Evolutionary conservation across 2,797 vertebrate genomes (phyloP).

Genomic region (Psittacula echo): DNA sequence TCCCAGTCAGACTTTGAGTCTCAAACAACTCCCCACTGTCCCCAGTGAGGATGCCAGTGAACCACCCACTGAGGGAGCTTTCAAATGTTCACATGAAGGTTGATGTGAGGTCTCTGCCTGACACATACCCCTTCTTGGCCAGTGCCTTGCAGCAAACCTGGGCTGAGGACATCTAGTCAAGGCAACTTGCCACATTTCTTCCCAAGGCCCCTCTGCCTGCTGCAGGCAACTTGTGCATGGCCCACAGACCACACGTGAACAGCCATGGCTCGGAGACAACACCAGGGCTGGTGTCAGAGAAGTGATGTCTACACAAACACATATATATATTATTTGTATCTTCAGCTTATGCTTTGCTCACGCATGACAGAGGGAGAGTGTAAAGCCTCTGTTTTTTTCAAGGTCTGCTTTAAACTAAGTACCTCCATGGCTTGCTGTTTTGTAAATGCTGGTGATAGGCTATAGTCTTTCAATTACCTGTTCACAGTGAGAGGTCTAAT

Average conservation of each 20-base stretch:
- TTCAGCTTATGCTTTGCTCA: neutral
- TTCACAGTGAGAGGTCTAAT: conserved; percentile 21
- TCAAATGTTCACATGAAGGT: rapidly evolving
- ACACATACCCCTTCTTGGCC: too few species aligned
- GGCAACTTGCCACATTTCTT: neutral
- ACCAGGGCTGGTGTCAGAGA: neutral
- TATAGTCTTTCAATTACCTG: conserved; percentile 50
- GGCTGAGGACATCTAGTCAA: neutral
- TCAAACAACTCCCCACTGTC: neutral
- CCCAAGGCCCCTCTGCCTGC: neutral
- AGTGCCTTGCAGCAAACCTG: neutral
- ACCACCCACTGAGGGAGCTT: neutral
- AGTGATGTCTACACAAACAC: neutral
- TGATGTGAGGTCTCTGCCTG: neutral
- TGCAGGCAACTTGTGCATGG: rapidly evolving
- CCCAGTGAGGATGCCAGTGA: rapidly evolving
- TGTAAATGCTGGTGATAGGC: conserved; percentile 27
- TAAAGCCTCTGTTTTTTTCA: neutral
- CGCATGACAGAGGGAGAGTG: neutral
- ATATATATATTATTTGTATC: rapidly evolving
- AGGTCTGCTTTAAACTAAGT: neutral
- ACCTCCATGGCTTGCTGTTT: neutral
- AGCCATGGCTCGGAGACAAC: neutral
- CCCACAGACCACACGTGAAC: rapidly evolving
- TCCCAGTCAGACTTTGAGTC: neutral